Evolutionary conservation across 2,113 vertebrate genomes (phyloP).

Genomic region (Dipodomys stephensi): DNA sequence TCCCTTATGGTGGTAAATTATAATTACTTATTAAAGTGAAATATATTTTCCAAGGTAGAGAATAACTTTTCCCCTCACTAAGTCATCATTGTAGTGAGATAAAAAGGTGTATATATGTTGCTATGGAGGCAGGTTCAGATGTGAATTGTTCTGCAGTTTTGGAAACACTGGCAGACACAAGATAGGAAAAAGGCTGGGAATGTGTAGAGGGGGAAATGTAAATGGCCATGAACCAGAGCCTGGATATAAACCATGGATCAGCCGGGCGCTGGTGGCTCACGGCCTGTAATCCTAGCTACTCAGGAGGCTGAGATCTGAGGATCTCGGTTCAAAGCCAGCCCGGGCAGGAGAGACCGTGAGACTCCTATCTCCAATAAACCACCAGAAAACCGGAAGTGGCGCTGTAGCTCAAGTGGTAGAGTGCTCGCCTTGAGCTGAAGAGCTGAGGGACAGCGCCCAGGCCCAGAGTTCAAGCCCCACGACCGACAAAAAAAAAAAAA

Average conservation of each 20-base stretch:
- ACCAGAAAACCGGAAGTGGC: too few relatives aligned
- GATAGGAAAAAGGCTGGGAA: neutral
- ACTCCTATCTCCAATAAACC: too few relatives aligned
- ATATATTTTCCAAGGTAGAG: neutral
- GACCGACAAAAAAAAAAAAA: too few relatives aligned
- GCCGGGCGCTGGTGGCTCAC: too few relatives aligned
- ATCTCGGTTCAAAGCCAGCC: too few relatives aligned
- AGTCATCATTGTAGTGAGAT: neutral
- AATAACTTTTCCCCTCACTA: slow-evolving; percentile 6
- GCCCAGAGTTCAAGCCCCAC: too few relatives aligned
- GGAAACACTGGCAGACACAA: neutral
- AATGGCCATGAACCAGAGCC: neutral
- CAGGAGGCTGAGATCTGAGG: too few relatives aligned
- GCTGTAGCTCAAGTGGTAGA: too few relatives aligned
- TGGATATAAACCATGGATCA: neutral
- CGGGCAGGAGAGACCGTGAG: too few relatives aligned
- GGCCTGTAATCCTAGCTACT: too few relatives aligned
- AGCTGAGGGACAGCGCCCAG: too few relatives aligned
- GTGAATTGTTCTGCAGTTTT: neutral
- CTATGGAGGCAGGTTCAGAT: neutral
- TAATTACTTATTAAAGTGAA: neutral
- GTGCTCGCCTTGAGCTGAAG: too few relatives aligned
- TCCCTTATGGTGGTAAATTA: neutral
- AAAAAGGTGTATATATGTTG: neutral
- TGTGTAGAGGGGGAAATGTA: neutral